phyloP scores from a whole-genome alignment of 1,140 invertebrate genomes.

The Fopius arisanus region DNA sequence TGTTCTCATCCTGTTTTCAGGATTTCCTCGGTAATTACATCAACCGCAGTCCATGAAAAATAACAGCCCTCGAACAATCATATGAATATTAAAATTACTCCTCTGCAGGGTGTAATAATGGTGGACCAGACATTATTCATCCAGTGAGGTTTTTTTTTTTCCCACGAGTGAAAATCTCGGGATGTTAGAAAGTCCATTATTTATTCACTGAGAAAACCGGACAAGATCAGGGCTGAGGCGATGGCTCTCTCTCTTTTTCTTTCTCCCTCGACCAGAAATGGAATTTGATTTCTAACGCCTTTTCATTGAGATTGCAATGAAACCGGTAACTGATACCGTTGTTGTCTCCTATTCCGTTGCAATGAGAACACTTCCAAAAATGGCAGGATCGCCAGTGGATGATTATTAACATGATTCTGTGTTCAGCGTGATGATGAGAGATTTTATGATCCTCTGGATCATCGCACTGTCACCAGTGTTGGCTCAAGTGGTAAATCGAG shows the following conservation, averaged over 20 bases:
- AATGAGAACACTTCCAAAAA: not conserved
- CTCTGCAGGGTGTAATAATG: not conserved
- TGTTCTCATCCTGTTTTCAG: not conserved
- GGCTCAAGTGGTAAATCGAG: conserved; percentile 69
- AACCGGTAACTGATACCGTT: not conserved
- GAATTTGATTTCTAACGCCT: conserved; percentile 54
- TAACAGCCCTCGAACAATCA: not conserved
- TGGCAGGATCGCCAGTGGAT: not conserved
- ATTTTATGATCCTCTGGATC: conserved; percentile 41
- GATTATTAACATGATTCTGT: conserved; percentile 6
- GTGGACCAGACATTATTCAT: not conserved
- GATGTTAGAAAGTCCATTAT: not conserved
- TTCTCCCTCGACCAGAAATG: conserved; percentile 37
- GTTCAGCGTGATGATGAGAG: conserved; percentile 53
- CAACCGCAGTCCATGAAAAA: not conserved
- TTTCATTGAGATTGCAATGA: conserved; percentile 27
- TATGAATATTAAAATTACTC: not conserved
- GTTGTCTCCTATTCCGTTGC: not conserved
- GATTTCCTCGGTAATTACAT: not conserved
- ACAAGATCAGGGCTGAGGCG: not conserved
- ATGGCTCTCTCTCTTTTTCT: not conserved
- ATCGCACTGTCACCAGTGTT: conserved; percentile 43
- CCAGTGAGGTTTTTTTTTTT: not conserved
- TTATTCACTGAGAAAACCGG: not conserved
- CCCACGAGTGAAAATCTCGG: not conserved